Conservation (phyloP, 2,113 vertebrate genomes). For the Nyctereutes procyonoides region DNA sequence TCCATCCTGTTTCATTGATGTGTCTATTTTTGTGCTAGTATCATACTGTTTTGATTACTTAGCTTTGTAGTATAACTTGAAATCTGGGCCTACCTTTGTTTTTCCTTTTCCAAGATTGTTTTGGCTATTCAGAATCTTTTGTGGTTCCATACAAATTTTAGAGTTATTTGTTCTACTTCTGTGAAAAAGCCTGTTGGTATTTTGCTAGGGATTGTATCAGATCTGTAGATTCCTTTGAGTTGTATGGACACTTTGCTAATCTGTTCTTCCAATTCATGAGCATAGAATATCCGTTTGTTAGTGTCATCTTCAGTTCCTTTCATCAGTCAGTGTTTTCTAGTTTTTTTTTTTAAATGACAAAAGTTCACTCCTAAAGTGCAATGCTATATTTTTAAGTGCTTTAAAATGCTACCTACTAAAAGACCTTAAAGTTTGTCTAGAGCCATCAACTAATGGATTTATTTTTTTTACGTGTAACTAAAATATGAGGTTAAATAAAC, state of each 20-base stretch:
- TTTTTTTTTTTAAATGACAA: conserved; percentile 6
- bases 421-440: not conserved
- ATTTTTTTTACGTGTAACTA: conserved; percentile 9
- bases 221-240: not conserved
- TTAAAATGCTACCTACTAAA: conserved; percentile 15
- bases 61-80: not conserved
- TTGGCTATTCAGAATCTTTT: not conserved
- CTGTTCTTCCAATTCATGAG: not conserved
- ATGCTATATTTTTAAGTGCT: not conserved
- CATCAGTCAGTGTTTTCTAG: not conserved
- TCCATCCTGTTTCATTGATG: not conserved
- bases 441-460: not conserved
- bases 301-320: not conserved
- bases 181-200: not conserved
- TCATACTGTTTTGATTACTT: not conserved
- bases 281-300: not conserved
- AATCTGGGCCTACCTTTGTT: not conserved
- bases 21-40: not conserved
- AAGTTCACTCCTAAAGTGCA: not conserved
- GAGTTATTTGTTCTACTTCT: not conserved
- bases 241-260: not conserved
- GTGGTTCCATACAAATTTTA: not conserved
- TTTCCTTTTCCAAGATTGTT: not conserved
- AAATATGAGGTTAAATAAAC: conserved; percentile 19
- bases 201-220: not conserved